Evolutionary conservation across 2,797 vertebrate genomes (phyloP), one percentile per base, ranked within the genome.

Genomic region (Poeciliopsis infans): DNA sequence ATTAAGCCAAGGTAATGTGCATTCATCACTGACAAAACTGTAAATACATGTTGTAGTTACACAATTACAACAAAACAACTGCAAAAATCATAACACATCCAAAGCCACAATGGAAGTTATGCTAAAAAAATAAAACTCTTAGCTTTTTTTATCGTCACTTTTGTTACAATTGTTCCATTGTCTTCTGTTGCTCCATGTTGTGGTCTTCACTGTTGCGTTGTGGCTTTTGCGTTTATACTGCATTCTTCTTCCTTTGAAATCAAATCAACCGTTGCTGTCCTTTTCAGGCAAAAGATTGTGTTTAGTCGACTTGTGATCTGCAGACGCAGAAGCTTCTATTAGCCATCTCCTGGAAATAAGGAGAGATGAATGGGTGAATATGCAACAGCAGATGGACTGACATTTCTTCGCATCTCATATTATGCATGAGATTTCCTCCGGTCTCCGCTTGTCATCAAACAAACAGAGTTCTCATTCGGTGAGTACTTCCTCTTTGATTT

Each of bases 391-490:
- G 3, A 28, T 51, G 70, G 79, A 76, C 80, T 33, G 82, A 75
- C 78, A 61, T 36, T 43, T 80, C 81, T 57, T 33, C 82, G 77
- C 75, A 47, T 53, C 79, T 93, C 87, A 80, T 81, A 2, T 93
- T 85, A 92, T 92, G 86, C 81, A 92, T 91, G 77, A 92, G 72
- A 82, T 90, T 82, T 85, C 61, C 88, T 91, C 83, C 88, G 84
- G 84, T 92, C 82, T 75, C 75, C 81, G 82, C 74, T 81, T 7
- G 84, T 72, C 20, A 18, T 53, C 72, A 76, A 64, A 36, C 16
- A 6, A 41, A 39, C 64, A 5, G 36, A 66, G 8, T 81, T 85
- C 73, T 15, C 23, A 12, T 76, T 80, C 77, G 77, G 75, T 69
- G 6, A 49, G 72, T 16, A 49, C 69, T 81, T 79, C 80, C 61